Percentiles rank a stretch among this genome's conserved stretches.
phyloP scores from a whole-genome alignment of 2,113 vertebrate species.

The Scartelaos histophorus region DNA sequence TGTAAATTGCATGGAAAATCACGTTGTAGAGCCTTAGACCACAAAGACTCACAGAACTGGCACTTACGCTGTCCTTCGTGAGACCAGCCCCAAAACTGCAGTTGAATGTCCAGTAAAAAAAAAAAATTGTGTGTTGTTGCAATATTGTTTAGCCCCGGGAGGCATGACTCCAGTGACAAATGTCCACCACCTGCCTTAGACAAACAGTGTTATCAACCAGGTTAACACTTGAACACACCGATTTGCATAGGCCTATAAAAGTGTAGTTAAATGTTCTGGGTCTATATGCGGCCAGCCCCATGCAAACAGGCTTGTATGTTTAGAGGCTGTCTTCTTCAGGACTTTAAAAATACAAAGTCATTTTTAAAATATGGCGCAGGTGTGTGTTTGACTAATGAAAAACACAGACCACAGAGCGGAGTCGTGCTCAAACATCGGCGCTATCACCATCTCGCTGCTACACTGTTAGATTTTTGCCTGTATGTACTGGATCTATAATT shows the following conservation, averaged over 20 bases:
- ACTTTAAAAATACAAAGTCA: conserved; percentile 5
- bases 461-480: background rate
- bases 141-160: conserved; percentile 6
- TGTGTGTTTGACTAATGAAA: conserved; percentile 14
- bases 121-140: conserved; percentile 16
- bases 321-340: conserved; percentile 10
- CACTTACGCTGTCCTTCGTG: conserved; percentile 10
- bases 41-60: conserved; percentile 36
- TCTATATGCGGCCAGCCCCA: background rate
- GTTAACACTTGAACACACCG: conserved; percentile 57
- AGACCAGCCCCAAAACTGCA: background rate
- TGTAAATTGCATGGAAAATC: conserved; percentile 81
- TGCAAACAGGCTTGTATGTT: conserved; percentile 44
- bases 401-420: conserved; percentile 5
- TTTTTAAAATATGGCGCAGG: conserved; percentile 3
- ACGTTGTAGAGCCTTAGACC: conserved; percentile 42
- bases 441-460: background rate
- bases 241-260: conserved; percentile 61
- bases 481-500: background rate
- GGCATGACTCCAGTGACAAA: conserved; percentile 49
- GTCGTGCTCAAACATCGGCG: background rate
- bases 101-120: background rate
- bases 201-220: conserved; percentile 55
- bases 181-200: conserved; percentile 51
- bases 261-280: conserved; percentile 57